Conservation (phyloP, 2,888 invertebrate genomes). For the Esperia sulphurella region DNA sequence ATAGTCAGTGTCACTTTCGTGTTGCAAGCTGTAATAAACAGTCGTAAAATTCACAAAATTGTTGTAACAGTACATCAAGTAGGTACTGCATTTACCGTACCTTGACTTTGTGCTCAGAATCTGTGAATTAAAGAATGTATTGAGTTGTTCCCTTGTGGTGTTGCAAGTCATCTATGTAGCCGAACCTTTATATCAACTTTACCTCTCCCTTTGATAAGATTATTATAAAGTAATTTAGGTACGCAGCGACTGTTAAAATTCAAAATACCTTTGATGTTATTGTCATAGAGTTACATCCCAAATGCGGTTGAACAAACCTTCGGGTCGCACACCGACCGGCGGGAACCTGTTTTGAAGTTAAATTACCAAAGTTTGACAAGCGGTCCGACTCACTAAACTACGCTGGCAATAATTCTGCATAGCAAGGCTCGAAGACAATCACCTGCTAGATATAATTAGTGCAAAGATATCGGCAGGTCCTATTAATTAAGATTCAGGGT, state of each 20-base stretch:
- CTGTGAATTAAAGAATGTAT: no score
- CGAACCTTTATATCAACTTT: no score
- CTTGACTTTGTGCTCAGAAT: no score
- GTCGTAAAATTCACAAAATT: no score
- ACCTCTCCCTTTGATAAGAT: no score
- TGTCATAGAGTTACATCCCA: constrained; percentile 42
- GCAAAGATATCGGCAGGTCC: constrained; percentile 5
- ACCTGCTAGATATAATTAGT: constrained; percentile 33
- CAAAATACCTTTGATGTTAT: constrained; percentile 35
- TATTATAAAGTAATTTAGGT: background rate
- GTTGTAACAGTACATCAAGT: no score
- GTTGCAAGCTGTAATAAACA: no score
- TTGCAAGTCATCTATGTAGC: no score
- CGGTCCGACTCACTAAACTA: constrained; percentile 65
- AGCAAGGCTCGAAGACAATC: constrained; percentile 55
- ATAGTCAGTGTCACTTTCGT: no score
- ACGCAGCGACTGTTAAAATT: background rate
- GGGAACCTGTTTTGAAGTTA: constrained; percentile 73
- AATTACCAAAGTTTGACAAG: constrained; percentile 78
- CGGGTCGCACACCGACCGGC: constrained; percentile 50
- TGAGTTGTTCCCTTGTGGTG: no score
- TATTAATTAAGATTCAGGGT: no score
- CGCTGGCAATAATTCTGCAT: constrained; percentile 70
- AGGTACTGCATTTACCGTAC: no score
- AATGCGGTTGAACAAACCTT: constrained; percentile 55